Evolutionary conservation across 2,113 vertebrate species (phyloP).

Genomic region (Poeciliopsis prolifica): DNA sequence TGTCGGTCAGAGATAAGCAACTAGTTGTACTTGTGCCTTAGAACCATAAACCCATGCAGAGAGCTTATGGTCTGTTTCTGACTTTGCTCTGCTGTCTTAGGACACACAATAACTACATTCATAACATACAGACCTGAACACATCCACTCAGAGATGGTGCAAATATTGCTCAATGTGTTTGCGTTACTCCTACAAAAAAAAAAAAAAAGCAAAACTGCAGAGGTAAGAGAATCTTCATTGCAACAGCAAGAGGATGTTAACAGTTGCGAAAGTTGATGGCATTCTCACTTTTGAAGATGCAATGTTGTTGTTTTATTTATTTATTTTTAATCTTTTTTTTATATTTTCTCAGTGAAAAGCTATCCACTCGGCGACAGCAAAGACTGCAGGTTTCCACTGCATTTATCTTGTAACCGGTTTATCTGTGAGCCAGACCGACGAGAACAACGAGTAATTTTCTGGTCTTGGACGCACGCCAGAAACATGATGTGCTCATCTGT

Average conservation of each 20-base stretch:
- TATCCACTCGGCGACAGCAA: neutral
- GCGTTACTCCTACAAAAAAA: conserved; percentile 28
- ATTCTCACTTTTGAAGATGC: conserved; percentile 29
- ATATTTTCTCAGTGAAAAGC: conserved; percentile 39
- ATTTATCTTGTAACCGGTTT: neutral
- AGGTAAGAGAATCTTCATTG: conserved; percentile 38
- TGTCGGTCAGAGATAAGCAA: conserved; percentile 55
- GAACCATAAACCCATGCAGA: conserved; percentile 54
- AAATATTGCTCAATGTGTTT: conserved; percentile 61
- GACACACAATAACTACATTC: conserved; percentile 25
- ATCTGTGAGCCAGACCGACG: conserved; percentile 16
- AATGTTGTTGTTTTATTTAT: neutral
- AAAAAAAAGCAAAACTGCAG: conserved; percentile 15
- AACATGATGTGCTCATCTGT: conserved; percentile 19
- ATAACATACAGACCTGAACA: conserved; percentile 36
- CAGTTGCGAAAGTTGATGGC: conserved; percentile 50
- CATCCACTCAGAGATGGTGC: conserved; percentile 39
- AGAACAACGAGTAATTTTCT: conserved; percentile 25
- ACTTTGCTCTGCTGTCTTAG: conserved; percentile 43
- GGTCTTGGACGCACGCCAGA: conserved; percentile 3
- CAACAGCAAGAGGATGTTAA: conserved; percentile 29
- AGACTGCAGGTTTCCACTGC: neutral
- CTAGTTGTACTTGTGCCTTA: conserved; percentile 31
- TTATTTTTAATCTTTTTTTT: neutral
- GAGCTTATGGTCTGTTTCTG: conserved; percentile 51